These are phyloP conservation scores for Nerophis lumbriciformis DNA, from an alignment of 2,113 vertebrate genomes.

Conservation along the genomic window DNA sequence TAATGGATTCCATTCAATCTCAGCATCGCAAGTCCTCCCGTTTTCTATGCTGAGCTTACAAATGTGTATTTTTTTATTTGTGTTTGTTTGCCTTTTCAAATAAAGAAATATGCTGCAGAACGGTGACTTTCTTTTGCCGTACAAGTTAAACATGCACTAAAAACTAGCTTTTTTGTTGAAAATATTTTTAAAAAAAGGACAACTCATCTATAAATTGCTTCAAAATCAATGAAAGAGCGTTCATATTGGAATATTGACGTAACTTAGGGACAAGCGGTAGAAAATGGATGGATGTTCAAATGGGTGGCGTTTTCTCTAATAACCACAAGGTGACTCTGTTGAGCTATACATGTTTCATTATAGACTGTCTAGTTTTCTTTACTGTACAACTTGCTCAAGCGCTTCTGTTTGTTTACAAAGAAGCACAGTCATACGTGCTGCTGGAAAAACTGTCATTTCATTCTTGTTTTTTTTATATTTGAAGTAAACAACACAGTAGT, in stretches of 20 bases:
- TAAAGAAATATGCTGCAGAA: conserved; percentile 46
- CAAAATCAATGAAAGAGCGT: too few relatives aligned
- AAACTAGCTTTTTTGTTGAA: background rate
- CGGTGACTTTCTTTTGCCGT: conserved; percentile 39
- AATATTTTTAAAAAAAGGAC: background rate
- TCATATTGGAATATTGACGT: too few relatives aligned
- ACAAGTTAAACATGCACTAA: background rate
- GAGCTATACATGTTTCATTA: background rate
- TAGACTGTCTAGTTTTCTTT: conserved; percentile 39
- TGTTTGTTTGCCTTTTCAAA: conserved; percentile 57
- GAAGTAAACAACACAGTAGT: too few relatives aligned
- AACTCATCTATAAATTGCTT: too few relatives aligned
- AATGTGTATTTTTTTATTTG: conserved; percentile 65
- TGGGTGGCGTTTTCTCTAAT: background rate
- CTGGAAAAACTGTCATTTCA: background rate
- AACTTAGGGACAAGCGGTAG: too few relatives aligned
- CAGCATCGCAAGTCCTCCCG: conserved; percentile 43
- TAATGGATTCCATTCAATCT: conserved; percentile 37
- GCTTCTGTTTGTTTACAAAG: conserved; percentile 11
- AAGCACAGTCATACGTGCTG: background rate
- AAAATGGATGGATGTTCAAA: too few relatives aligned
- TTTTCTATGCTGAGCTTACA: conserved; percentile 52
- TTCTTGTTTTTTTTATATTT: too few relatives aligned
- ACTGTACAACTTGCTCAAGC: conserved; percentile 19
- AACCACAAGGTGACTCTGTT: conserved; percentile 43